Base-by-base conservation (phyloP, 2,888 invertebrate species). In the Drosophila mettleri region DNA sequence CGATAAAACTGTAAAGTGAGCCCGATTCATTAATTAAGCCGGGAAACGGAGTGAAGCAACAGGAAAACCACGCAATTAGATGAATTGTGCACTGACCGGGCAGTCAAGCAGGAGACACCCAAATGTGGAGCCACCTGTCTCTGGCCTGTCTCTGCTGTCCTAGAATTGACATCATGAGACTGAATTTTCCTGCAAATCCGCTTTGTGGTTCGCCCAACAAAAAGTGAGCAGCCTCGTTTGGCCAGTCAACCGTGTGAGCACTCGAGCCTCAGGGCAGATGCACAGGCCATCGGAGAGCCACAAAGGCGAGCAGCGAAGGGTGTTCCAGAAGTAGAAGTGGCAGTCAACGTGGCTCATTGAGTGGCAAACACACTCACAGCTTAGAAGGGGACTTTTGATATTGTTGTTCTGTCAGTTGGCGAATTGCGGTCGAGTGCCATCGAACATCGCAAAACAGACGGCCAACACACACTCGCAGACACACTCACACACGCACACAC, bases 391-490 rank as follows among this genome's bases (percentile, higher is more conserved):
- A 14, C 57, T 52, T 43, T 62, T 59, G 63, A 41, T 33, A 60
- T 10, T 53, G 63, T 64, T 48, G 65, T 41, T 65, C 41, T 54
- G 65, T 63, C n/a, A 33, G 48, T 53, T 75, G 38, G 51, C 54
- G 68, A 83, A 86, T 84, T 84, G 87, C 72, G 86, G 82, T 78
- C 68, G 69, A 85, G 79, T 72, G 65, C 63, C 88, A 85, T 81
- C 72, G 85, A 81, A 73, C 66, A 76, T 24, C 45, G 43, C 24
- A 62, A 24, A 64, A 43, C 57, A 27, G 65, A 59, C 63, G 52
- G 27, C 31, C 24, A 27, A 49, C 34, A 54, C 43, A 51, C 54
- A 33, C 27, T 54, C 51, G 57, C 41, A 38, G 33, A 57, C 39
- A 46, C 54, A 33, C 27, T 48, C 46, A 64, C 43, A 34, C 14